A percentile compares a stretch with the other conserved stretches of the same genome.
Evolutionary conservation across 2,888 invertebrate species (phyloP).

Genomic region (Leucophora obtusa): DNA sequence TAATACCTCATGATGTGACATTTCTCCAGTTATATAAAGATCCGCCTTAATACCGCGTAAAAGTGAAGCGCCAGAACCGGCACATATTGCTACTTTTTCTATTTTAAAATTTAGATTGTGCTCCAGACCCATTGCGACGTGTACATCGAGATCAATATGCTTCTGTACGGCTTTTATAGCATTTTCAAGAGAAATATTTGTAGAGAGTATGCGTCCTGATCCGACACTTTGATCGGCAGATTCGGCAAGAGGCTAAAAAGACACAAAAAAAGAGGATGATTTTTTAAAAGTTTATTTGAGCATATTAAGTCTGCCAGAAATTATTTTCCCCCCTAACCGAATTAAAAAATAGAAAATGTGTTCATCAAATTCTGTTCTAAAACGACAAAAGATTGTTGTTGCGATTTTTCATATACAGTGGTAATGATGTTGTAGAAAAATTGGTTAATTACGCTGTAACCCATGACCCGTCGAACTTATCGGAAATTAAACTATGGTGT

Average conservation of each 20-base stretch:
- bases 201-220: conserved; percentile 81
- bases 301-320: too few species aligned
- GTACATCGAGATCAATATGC: conserved; percentile 84
- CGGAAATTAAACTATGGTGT: too few species aligned
- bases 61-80: conserved; percentile 92
- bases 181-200: conserved; percentile 81
- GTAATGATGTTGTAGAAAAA: too few species aligned
- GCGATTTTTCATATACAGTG: too few species aligned
- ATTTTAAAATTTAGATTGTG: conserved; percentile 79
- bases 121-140: conserved; percentile 83
- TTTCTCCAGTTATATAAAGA: conserved; percentile 93
- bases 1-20: conserved; percentile 95
- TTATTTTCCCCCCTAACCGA: too few species aligned
- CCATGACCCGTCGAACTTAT: too few species aligned
- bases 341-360: too few species aligned
- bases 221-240: conserved; percentile 76
- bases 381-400: too few species aligned
- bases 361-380: too few species aligned
- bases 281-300: neutral
- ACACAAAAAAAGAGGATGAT: neutral
- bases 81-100: conserved; percentile 88
- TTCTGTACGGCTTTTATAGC: conserved; percentile 83
- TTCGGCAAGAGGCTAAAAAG: conserved; percentile 37
- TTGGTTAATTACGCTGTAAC: too few species aligned
- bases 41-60: conserved; percentile 86